Evolutionary conservation across 35 echinoderm and acorn worm species (phyloP).

Genomic region (Apostichopus japonicus): DNA sequence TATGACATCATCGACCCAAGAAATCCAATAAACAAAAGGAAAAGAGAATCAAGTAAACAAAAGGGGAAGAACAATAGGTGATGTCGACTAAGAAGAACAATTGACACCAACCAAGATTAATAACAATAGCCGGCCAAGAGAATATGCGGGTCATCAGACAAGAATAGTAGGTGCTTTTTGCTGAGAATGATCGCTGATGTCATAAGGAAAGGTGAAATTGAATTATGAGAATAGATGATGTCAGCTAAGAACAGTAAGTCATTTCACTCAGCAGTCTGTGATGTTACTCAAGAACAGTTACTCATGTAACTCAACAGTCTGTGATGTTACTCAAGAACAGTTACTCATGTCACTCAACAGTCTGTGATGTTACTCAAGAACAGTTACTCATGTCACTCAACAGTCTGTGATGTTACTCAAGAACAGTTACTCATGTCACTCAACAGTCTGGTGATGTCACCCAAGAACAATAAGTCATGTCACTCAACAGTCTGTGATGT

Average conservation of each 20-base stretch:
- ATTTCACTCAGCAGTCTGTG: not conserved
- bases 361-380: not conserved
- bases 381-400: not conserved
- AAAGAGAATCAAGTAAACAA: conserved; percentile 76
- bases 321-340: not conserved
- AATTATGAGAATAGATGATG: conserved; percentile 67
- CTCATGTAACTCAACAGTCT: too few species aligned
- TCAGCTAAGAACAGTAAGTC: not conserved
- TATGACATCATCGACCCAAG: conserved; percentile 93
- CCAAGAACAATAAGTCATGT: too few species aligned
- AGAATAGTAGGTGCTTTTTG: not conserved
- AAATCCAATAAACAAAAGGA: conserved; percentile 90
- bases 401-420: too few species aligned
- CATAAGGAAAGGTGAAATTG: not conserved
- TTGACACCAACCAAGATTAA: not conserved
- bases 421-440: too few species aligned
- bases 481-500: too few species aligned
- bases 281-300: conserved; percentile 39
- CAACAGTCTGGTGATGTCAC: too few species aligned
- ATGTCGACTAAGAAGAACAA: not conserved
- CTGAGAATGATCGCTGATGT: not conserved
- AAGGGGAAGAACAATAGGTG: conserved; percentile 71
- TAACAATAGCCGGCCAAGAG: not conserved
- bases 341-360: not conserved
- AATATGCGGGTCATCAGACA: not conserved